Evolutionary conservation across 2,888 invertebrate species (phyloP).

Genomic region (Rhagophthalmus giganteus): DNA sequence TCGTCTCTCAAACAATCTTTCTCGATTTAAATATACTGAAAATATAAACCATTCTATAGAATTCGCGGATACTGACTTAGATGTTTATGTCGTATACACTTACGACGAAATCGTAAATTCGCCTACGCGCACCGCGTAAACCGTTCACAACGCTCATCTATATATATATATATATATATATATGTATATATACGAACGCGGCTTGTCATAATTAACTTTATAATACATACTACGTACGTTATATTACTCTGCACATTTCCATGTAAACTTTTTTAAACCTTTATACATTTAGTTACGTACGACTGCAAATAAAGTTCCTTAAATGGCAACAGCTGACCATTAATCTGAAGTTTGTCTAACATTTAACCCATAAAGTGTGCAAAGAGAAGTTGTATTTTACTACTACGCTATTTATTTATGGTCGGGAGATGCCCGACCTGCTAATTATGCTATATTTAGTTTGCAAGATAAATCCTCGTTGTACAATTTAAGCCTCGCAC

Average conservation of each 20-base stretch:
- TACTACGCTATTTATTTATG: conserved; percentile 6
- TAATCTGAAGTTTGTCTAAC: neutral
- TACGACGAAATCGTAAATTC: conserved; percentile 22
- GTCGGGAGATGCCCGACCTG: neutral
- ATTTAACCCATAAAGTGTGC: neutral
- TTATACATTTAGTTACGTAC: neutral
- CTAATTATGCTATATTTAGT: neutral
- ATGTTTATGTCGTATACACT: conserved; percentile 13
- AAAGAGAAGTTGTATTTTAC: neutral
- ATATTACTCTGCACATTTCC: conserved; percentile 18
- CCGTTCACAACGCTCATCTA: conserved; percentile 16
- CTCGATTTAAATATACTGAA: conserved; percentile 16
- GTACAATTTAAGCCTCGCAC: neutral
- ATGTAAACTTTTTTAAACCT: conserved; percentile 2
- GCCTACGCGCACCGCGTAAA: conserved; percentile 23
- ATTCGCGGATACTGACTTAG: conserved; percentile 14
- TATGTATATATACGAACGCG: conserved; percentile 20
- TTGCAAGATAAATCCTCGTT: neutral
- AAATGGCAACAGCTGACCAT: neutral
- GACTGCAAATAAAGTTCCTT: neutral
- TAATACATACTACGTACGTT: conserved; percentile 25
- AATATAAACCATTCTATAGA: conserved; percentile 15
- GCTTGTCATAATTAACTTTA: conserved; percentile 29
- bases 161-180: conserved; percentile 14
- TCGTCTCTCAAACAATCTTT: conserved; percentile 23